Percentiles rank a stretch among this genome's conserved stretches.
phyloP scores from a whole-genome alignment of 2,888 invertebrate species.

The Podotricha telesiphe region DNA sequence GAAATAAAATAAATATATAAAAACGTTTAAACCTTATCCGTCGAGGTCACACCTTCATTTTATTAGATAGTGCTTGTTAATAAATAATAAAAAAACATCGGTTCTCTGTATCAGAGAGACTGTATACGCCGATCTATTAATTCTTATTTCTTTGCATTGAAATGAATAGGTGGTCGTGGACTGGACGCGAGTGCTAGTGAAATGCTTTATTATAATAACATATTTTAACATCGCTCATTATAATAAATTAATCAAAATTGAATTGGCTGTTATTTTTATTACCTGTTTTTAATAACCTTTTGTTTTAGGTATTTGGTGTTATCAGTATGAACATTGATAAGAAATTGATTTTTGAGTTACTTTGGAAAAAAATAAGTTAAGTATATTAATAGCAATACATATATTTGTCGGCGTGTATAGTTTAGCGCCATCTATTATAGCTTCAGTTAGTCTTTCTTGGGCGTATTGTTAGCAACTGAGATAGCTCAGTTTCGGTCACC shows the following conservation, averaged over 20 bases:
- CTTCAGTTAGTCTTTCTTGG: too few species aligned
- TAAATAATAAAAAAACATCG: conserved; percentile 54
- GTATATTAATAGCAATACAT: too few species aligned
- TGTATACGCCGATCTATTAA: conserved; percentile 53
- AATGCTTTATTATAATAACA: conserved; percentile 81
- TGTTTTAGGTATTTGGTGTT: neutral
- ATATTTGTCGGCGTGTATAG: too few species aligned
- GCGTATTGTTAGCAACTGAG: too few species aligned
- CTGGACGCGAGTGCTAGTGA: conserved; percentile 60
- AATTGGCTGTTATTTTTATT: conserved; percentile 51
- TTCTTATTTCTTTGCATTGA: conserved; percentile 53
- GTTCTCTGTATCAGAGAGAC: conserved; percentile 79
- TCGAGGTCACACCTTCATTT: conserved; percentile 45
- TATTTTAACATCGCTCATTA: conserved; percentile 84
- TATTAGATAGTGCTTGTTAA: conserved; percentile 75
- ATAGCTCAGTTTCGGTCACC: too few species aligned
- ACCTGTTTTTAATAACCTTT: neutral
- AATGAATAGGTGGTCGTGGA: conserved; percentile 61
- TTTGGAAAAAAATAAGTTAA: too few species aligned
- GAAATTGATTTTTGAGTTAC: too few species aligned
- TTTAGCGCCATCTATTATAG: too few species aligned
- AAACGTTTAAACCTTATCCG: conserved; percentile 3
- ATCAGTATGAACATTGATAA: neutral
- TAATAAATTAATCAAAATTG: conserved; percentile 83
- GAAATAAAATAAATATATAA: neutral